Base-by-base conservation (phyloP, 2,888 invertebrate species). In the Liodrosophila aerea region DNA sequence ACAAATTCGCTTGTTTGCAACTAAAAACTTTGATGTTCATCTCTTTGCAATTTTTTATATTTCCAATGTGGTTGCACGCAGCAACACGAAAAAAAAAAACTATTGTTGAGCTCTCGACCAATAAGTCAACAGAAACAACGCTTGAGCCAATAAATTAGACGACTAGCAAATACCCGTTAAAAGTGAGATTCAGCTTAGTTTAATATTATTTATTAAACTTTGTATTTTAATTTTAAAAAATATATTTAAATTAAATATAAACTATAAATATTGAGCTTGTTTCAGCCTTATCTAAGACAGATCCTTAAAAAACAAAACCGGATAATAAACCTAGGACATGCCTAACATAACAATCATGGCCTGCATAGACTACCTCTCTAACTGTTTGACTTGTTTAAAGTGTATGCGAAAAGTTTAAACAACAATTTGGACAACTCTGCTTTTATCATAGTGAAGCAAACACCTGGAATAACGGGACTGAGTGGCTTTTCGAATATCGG, bases 1-100 rank as follows among this genome's bases (percentile, higher is more conserved):
- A 73, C 64, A 69, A 76, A 70, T 83, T 64, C 65, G 77, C 69
- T 70, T 73, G 81, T 77, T 76, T 65, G 81, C 63, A 73, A 60
- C 70, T 66, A 61, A 80, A 77, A 77, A 77, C 70, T 77, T 77
- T 69, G 66, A 61, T 66, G n/a, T 49, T 30, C 12, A 12, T 39
- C 36, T 33, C 40, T 56, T 53, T n/a, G 57, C 15, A 46, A 27
- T 7, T 46, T 36, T 13, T 57, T 34, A 49, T 52, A 39, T 52
- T 63, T 53, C n/a, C 49, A 47, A 22, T 71, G 75, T 63, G 60
- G 71, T 57, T 64, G n/a, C 41, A 18, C 43, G 40, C 56, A 76
- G 66, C 31, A 60, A 37, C 33, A 41, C 22, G 47, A 61, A 57
- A 46, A 16, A 33, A 18, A 56, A 58, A 67, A 51, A 61, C 50